Evolutionary conservation across 2,888 invertebrate genomes (phyloP).

Genomic region (Xylota sylvarum): DNA sequence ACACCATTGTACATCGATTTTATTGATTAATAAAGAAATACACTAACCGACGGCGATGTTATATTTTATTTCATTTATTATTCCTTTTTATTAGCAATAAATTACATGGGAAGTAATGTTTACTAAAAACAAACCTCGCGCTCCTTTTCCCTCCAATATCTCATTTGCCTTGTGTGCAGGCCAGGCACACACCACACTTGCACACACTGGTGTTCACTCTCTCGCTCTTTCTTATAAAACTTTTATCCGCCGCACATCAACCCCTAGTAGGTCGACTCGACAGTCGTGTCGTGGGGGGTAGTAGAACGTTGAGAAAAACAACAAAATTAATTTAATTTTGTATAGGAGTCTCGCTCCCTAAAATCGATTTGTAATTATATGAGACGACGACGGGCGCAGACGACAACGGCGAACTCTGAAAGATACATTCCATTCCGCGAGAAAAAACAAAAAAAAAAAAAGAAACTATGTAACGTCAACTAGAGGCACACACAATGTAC

Average conservation of each 20-base stretch:
- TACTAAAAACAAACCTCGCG: conserved; percentile 71
- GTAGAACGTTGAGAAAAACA: conserved; percentile 70
- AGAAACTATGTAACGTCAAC: conserved; percentile 36
- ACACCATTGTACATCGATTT: conserved; percentile 68
- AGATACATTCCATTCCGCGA: conserved; percentile 67
- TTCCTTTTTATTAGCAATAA: conserved; percentile 77
- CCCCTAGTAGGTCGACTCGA: conserved; percentile 65
- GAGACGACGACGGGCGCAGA: conserved; percentile 46
- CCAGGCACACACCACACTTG: no score
- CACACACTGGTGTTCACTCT: conserved; percentile 36
- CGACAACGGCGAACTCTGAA: conserved; percentile 57
- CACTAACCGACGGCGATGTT: conserved; percentile 71
- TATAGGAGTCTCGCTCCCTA: conserved; percentile 76
- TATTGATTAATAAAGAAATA: conserved; percentile 73
- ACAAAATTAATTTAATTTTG: conserved; percentile 76
- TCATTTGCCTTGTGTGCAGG: conserved; percentile 53
- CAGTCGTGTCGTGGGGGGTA: conserved; percentile 26
- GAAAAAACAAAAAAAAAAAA: conserved; percentile 13
- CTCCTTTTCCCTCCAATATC: conserved; percentile 66
- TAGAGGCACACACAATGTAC: conserved; percentile 43
- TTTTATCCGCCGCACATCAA: conserved; percentile 47
- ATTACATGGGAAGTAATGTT: conserved; percentile 73
- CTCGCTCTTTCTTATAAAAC: conserved; percentile 73
- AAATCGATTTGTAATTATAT: conserved; percentile 78
- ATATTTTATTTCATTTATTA: conserved; percentile 75